A percentile compares a stretch with the other conserved stretches of the same genome.
These are phyloP conservation scores for Suricata suricatta DNA, from an alignment of 2,113 vertebrate species.

Conservation along the genomic window DNA sequence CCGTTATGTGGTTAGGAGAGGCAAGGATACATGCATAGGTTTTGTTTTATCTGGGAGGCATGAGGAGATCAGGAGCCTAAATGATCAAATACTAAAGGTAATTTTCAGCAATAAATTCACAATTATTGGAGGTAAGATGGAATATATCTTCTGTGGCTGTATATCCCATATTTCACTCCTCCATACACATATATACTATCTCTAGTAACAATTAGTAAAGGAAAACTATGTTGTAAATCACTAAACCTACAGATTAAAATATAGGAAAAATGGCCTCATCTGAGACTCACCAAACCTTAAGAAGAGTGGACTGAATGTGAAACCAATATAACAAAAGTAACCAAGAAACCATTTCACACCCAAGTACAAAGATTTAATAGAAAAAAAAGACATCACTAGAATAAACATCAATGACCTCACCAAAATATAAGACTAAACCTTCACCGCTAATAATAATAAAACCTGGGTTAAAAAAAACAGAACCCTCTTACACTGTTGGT, in stretches of 20 bases:
- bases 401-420: neutral
- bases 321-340: neutral
- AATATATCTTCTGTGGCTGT: neutral
- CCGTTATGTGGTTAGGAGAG: neutral
- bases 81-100: neutral
- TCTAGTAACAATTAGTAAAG: neutral
- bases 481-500: too few relatives aligned
- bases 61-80: neutral
- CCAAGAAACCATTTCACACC: neutral
- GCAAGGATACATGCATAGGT: neutral
- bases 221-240: neutral
- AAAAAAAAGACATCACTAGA: neutral
- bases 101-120: neutral
- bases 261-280: neutral
- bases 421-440: neutral
- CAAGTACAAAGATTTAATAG: conserved; percentile 6
- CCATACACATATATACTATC: neutral
- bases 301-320: neutral
- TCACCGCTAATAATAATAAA: neutral
- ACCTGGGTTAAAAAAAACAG: neutral
- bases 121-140: neutral
- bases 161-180: neutral
- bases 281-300: neutral
- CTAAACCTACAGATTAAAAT: neutral
- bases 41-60: neutral